Percentiles rank a stretch among this genome's conserved stretches.
phyloP scores from a whole-genome alignment of 2,113 vertebrate genomes.

The Promerops cafer region DNA sequence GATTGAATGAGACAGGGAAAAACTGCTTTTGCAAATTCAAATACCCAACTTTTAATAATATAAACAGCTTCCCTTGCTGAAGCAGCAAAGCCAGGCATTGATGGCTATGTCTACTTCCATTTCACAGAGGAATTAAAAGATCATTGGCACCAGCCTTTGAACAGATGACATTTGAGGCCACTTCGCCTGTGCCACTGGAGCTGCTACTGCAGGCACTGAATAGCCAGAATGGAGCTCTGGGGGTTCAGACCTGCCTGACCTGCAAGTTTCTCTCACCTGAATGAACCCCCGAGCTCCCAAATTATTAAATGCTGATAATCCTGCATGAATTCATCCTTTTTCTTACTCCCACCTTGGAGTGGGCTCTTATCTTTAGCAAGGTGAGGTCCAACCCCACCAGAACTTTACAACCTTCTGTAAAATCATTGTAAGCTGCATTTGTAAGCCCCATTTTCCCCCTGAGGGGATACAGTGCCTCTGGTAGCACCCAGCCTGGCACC shows the following conservation, averaged over 20 bases:
- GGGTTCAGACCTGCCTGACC: background rate
- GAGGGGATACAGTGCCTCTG: background rate
- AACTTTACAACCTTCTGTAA: background rate
- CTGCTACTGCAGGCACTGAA: background rate
- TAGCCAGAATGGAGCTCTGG: background rate
- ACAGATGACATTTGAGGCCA: background rate
- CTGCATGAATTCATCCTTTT: background rate
- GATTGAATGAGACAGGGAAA: background rate
- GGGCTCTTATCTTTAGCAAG: background rate
- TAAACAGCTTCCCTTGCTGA: slow-evolving; percentile 18
- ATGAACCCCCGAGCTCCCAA: background rate
- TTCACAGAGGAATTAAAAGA: slow-evolving; percentile 31
- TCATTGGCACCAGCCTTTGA: background rate
- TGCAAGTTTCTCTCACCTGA: background rate
- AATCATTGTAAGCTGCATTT: background rate
- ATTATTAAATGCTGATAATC: background rate
- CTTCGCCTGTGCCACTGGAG: background rate
- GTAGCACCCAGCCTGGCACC: background rate
- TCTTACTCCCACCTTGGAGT: background rate
- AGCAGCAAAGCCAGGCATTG: background rate
- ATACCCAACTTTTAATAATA: background rate
- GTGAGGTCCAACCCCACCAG: background rate
- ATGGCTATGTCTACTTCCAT: background rate
- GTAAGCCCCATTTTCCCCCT: background rate
- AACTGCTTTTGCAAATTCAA: slow-evolving; percentile 3